Conservation (phyloP, 2,113 vertebrate genomes). For the Lanius collurio region DNA sequence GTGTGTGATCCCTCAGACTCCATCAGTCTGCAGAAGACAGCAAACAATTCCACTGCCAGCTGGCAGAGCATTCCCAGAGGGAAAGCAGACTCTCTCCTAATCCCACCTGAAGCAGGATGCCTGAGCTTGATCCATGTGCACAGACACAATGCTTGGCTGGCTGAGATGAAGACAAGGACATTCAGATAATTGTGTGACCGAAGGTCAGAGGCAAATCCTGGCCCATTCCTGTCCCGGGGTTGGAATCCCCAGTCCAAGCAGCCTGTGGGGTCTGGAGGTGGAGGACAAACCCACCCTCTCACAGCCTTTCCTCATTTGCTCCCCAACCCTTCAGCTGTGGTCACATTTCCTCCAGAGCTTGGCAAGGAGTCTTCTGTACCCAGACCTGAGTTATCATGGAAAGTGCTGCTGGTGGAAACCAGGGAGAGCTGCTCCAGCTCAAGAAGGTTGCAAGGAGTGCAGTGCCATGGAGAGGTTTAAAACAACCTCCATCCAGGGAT, state of each 20-base stretch:
- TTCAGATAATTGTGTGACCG: neutral
- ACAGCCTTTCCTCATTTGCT: neutral
- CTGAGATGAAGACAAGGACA: neutral
- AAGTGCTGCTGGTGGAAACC: neutral
- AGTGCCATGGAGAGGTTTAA: neutral
- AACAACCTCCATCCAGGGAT: neutral
- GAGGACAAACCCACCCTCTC: neutral
- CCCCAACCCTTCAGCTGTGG: neutral
- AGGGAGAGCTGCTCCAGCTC: neutral
- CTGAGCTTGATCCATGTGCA: neutral
- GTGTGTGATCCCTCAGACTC: neutral
- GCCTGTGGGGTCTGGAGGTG: neutral
- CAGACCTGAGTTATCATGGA: neutral
- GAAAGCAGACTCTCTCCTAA: neutral
- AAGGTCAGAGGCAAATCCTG: neutral
- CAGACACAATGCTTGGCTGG: too few species aligned
- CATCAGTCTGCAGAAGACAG: neutral
- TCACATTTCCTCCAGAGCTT: neutral
- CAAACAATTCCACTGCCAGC: neutral
- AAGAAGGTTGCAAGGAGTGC: neutral
- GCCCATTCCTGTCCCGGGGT: rapidly evolving
- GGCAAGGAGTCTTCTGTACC: neutral
- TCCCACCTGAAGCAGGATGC: neutral
- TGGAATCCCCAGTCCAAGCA: neutral
- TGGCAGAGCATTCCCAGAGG: neutral